A percentile compares a stretch with the other conserved stretches of the same genome.
Conservation (phyloP, 2,113 vertebrate genomes). For the Carassius gibelio region DNA sequence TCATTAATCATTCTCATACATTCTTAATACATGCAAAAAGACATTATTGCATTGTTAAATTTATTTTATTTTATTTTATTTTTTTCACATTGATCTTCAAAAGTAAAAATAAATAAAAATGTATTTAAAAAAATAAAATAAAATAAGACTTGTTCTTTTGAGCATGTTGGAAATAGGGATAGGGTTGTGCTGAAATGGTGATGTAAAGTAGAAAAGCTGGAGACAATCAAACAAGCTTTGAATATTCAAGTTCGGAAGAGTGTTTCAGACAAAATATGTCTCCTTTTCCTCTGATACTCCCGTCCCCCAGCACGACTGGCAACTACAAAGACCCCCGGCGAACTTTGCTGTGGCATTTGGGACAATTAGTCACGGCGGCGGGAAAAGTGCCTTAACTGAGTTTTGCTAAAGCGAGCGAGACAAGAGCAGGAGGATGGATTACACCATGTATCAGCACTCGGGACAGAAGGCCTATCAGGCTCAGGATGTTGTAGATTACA, state of each 20-base stretch:
- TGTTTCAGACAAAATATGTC: constrained; percentile 39
- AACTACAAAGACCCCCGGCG: constrained; percentile 49
- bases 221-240: constrained; percentile 58
- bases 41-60: too few species aligned
- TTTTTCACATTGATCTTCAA: too few species aligned
- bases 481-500: constrained; percentile 56
- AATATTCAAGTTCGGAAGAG: constrained; percentile 51
- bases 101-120: too few species aligned
- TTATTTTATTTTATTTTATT: neutral
- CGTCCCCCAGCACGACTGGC: constrained; percentile 11
- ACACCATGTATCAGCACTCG: constrained; percentile 46
- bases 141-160: too few species aligned
- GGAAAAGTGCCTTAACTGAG: constrained; percentile 37
- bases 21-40: neutral
- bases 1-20: neutral
- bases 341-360: constrained; percentile 31
- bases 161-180: neutral
- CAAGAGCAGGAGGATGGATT: constrained; percentile 54
- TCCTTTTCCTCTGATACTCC: constrained; percentile 18
- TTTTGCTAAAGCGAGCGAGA: constrained; percentile 50
- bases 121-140: too few species aligned
- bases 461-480: constrained; percentile 25
- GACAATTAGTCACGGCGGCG: constrained; percentile 52
- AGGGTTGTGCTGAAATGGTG: neutral
- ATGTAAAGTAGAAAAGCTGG: constrained; percentile 41